Evolutionary conservation across 2,113 vertebrate species (phyloP).

Genomic region (Triplophysa rosa): DNA sequence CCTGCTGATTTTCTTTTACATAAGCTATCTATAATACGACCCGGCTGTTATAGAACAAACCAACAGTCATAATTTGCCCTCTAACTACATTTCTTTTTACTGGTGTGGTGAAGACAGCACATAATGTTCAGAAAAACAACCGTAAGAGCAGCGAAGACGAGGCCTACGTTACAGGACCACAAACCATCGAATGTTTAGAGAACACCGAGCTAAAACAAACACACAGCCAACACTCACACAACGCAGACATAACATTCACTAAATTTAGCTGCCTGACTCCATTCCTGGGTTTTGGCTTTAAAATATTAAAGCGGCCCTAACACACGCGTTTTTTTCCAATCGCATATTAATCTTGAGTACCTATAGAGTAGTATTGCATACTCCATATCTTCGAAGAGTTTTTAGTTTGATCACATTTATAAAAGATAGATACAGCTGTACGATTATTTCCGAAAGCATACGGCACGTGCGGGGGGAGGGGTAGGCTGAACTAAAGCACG

Average conservation of each 20-base stretch:
- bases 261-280: not conserved
- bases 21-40: no score
- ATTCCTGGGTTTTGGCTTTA: not conserved
- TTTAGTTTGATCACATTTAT: no score
- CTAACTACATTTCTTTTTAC: not conserved
- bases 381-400: no score
- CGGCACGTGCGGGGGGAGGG: no score
- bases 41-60: not conserved
- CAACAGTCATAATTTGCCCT: not conserved
- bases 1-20: no score
- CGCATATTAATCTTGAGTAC: no score
- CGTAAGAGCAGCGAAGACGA: not conserved
- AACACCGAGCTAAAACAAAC: not conserved
- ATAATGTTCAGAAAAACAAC: not conserved
- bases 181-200: slow-evolving; percentile 18
- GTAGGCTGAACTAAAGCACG: no score
- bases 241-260: not conserved
- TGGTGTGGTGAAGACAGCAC: not conserved
- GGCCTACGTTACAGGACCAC: not conserved
- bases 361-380: no score
- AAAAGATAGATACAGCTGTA: no score
- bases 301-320: no score
- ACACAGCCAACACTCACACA: not conserved
- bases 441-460: no score
- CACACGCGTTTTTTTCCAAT: no score